These are phyloP conservation scores for Microcebus ravelobensis DNA, from an alignment of 2,113 vertebrate genomes.

Conservation along the genomic window DNA sequence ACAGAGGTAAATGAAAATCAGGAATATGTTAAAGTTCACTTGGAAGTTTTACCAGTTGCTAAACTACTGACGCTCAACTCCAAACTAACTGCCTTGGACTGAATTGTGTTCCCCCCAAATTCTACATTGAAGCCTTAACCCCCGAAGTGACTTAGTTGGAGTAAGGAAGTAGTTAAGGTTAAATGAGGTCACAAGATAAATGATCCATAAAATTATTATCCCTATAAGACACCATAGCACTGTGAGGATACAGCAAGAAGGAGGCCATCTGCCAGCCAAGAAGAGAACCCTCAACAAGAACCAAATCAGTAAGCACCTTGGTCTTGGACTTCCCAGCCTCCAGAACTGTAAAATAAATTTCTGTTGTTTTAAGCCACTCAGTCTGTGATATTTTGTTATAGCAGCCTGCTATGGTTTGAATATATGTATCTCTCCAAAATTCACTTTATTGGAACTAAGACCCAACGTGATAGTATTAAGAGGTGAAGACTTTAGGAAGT, in stretches of 20 bases:
- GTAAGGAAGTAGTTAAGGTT: not conserved
- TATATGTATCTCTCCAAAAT: not conserved
- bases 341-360: not conserved
- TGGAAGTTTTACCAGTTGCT: not conserved
- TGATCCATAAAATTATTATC: not conserved
- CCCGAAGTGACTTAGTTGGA: not conserved
- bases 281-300: not conserved
- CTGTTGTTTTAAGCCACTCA: not conserved
- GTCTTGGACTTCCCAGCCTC: not conserved
- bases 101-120: not conserved
- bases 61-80: not conserved
- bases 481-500: not conserved
- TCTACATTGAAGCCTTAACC: not conserved
- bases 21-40: not conserved
- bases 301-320: not conserved
- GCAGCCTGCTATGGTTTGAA: not conserved
- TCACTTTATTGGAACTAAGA: not conserved
- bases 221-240: not conserved
- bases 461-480: not conserved
- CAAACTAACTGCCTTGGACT: not conserved
- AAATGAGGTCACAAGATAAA: not conserved
- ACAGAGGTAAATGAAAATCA: not conserved
- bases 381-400: not conserved
- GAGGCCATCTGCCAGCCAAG: not conserved
- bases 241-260: not conserved